Evolutionary conservation across 2,113 vertebrate species (phyloP).

Genomic region (Spilogale gracilis): DNA sequence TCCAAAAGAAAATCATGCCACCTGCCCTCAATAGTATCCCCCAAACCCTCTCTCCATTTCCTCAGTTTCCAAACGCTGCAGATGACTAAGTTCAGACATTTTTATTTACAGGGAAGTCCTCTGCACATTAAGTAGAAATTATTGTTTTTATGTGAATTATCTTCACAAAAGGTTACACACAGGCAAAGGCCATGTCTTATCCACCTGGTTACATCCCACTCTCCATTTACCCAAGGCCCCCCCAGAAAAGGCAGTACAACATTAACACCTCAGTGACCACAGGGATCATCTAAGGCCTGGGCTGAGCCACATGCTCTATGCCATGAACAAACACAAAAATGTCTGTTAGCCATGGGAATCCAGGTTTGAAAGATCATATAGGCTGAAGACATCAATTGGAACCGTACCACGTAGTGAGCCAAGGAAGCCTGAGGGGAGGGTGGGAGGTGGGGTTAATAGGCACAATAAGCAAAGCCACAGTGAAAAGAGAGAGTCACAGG

Average conservation of each 20-base stretch:
- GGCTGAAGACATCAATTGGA: background rate
- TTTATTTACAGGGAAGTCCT: conserved; percentile 47
- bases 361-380: conserved; percentile 17
- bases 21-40: background rate
- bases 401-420: background rate
- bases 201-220: background rate
- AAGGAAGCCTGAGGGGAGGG: background rate
- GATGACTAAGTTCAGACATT: background rate
- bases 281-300: background rate
- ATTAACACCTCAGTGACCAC: background rate
- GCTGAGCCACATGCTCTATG: background rate
- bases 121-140: conserved; percentile 15
- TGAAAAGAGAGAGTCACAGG: background rate
- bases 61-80: conserved; percentile 47
- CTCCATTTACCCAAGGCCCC: background rate
- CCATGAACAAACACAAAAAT: conserved; percentile 25
- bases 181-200: background rate
- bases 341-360: background rate
- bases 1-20: conserved; percentile 53
- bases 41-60: background rate
- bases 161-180: background rate
- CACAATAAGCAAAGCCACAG: background rate
- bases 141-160: background rate
- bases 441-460: background rate
- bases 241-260: background rate